Evolutionary conservation across 2,888 invertebrate species (phyloP).

Genomic region (Agapostemon virescens): DNA sequence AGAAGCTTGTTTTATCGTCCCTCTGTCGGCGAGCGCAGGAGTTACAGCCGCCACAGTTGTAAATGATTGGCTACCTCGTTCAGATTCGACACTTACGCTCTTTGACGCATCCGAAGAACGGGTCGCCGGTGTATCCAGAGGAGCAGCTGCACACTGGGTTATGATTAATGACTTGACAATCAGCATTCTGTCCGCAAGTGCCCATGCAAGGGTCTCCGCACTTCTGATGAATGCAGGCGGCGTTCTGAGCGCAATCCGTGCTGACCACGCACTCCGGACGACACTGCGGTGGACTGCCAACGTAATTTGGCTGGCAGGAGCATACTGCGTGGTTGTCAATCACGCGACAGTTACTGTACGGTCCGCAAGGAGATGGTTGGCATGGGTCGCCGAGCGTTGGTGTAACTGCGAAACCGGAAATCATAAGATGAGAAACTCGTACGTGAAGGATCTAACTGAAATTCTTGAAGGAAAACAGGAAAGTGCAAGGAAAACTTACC

Average conservation of each 20-base stretch:
- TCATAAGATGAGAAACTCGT: neutral
- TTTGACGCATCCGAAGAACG: conserved; percentile 87
- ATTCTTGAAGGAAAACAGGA: no score
- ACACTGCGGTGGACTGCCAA: conserved; percentile 89
- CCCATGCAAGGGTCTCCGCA: conserved; percentile 92
- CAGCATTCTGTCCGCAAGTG: conserved; percentile 90
- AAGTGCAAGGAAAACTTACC: no score
- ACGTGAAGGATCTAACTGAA: no score
- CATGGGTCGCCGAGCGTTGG: conserved; percentile 82
- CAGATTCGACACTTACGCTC: conserved; percentile 83
- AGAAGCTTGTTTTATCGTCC: no score
- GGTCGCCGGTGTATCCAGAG: conserved; percentile 89
- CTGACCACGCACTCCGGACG: conserved; percentile 91
- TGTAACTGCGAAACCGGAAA: conserved; percentile 40
- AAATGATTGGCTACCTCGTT: no score
- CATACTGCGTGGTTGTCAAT: conserved; percentile 89
- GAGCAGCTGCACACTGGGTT: conserved; percentile 92
- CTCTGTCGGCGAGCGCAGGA: no score
- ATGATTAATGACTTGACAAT: conserved; percentile 92
- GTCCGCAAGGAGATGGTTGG: conserved; percentile 88
- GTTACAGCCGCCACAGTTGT: no score
- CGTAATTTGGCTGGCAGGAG: conserved; percentile 89
- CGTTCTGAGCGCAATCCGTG: conserved; percentile 90
- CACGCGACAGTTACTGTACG: conserved; percentile 89
- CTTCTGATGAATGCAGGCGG: conserved; percentile 89